Evolutionary conservation across 2,888 invertebrate genomes (phyloP).

Genomic region (Hydraecia micacea): DNA sequence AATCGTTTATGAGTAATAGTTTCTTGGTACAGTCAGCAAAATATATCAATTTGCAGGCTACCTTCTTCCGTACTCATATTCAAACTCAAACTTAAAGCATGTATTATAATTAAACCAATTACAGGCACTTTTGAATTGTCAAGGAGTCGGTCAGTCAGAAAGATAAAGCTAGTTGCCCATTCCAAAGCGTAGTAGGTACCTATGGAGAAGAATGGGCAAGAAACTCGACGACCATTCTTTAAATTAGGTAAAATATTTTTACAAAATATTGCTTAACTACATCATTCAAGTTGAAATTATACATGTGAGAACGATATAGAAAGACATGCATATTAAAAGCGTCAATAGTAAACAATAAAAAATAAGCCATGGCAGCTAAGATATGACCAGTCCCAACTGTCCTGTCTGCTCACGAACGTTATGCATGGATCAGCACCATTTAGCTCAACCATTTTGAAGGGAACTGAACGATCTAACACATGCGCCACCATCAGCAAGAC

Average conservation of each 20-base stretch:
- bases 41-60: neutral
- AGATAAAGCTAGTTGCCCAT: neutral
- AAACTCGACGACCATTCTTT: neutral
- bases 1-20: constrained; percentile 51
- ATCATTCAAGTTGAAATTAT: neutral
- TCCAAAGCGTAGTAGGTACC: neutral
- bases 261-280: too few species aligned
- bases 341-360: neutral
- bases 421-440: neutral
- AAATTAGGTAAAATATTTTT: neutral
- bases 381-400: neutral
- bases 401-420: neutral
- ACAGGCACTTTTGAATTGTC: neutral
- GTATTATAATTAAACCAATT: neutral
- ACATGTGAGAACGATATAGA: neutral
- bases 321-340: neutral
- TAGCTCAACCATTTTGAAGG: neutral
- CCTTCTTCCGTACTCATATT: neutral
- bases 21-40: constrained; percentile 20
- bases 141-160: neutral
- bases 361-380: neutral
- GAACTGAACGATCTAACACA: neutral
- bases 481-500: neutral
- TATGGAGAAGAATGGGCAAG: neutral
- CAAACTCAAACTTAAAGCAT: neutral